Base-by-base conservation (phyloP, 2,888 invertebrate genomes). In the Alsophila aescularia region DNA sequence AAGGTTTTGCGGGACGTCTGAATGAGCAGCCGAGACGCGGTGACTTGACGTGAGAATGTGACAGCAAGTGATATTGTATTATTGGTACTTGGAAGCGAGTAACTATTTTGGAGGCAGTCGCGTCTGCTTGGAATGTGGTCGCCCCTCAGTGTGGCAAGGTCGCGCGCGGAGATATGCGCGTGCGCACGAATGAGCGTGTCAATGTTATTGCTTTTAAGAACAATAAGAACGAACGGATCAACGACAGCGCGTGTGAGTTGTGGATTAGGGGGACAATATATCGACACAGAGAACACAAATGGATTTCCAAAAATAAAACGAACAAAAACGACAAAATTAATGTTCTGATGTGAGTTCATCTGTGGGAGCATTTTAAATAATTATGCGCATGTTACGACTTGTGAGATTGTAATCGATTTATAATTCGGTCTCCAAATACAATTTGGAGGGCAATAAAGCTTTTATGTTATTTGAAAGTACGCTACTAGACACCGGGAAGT, bases 81-180 rank as follows among this genome's bases (percentile, higher is more conserved):
- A 55, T 60, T 61, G 60, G 63, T 66, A 66, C 68, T 64, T 34
- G 51, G 68, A 65, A 66, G 55, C 68, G 66, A 67, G 67, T 69
- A 62, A 70, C 69, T 68, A 66, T 67, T 41, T 13, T 1, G 41
- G 41, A 29, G 18, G 39, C 45, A 31, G 41, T 10, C 16, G 36
- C 62, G 60, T 62, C 51, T 56, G 59, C 59, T 54, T 41, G 79
- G 79, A 81, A 81, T 79, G 77, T 59, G 67, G 65, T 57, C 58
- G 62, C 66, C 52, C 54, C 54, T 58, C 59, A 66, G 15, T 58
- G 61, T 40, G 57, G 60, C 79, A 79, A 81, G 81, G 81, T 77
- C 82, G 78, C 62, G 55, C 70, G 74, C 71, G 32, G 36, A 57
- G 74, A 70, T 60, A 77, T 78, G 79, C 72, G 64, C 70, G 52